phyloP scores from a whole-genome alignment of 2,113 vertebrate species.

The Ictalurus furcatus region DNA sequence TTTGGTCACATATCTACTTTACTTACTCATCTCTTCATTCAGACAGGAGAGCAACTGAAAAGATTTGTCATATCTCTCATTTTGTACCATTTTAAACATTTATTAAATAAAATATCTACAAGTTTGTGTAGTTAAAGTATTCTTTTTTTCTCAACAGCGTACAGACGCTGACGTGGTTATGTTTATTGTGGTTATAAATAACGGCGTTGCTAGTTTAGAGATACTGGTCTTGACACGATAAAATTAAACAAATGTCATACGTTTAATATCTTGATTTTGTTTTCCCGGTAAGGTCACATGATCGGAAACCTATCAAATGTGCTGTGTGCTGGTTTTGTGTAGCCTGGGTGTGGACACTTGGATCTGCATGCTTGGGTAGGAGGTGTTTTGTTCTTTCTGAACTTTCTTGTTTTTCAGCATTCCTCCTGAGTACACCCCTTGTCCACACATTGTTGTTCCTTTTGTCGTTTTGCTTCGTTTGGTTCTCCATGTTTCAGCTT shows the following conservation, averaged over 20 bases:
- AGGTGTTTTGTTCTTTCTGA: background rate
- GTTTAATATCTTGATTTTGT: too few relatives aligned
- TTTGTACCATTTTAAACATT: background rate
- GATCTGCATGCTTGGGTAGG: background rate
- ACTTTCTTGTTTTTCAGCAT: background rate
- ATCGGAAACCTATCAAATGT: background rate
- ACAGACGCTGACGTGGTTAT: background rate
- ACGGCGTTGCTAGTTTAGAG: background rate
- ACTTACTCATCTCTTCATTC: too few relatives aligned
- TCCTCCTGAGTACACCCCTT: background rate
- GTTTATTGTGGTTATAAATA: background rate
- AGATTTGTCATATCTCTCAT: background rate
- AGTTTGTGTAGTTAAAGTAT: background rate
- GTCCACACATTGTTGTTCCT: too few relatives aligned
- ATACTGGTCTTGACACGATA: background rate
- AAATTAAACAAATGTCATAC: background rate
- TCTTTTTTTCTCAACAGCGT: too few relatives aligned
- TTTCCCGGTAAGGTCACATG: background rate
- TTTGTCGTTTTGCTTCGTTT: too few relatives aligned
- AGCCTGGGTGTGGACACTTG: background rate
- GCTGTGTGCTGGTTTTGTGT: background rate
- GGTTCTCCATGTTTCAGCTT: too few relatives aligned
- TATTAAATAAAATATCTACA: background rate
- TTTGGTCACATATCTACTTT: too few relatives aligned
- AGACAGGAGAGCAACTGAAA: too few relatives aligned